These are phyloP conservation scores for Epsilonema sp. DNA, from an alignment of 2,888 invertebrate genomes.

Conservation along the genomic window DNA sequence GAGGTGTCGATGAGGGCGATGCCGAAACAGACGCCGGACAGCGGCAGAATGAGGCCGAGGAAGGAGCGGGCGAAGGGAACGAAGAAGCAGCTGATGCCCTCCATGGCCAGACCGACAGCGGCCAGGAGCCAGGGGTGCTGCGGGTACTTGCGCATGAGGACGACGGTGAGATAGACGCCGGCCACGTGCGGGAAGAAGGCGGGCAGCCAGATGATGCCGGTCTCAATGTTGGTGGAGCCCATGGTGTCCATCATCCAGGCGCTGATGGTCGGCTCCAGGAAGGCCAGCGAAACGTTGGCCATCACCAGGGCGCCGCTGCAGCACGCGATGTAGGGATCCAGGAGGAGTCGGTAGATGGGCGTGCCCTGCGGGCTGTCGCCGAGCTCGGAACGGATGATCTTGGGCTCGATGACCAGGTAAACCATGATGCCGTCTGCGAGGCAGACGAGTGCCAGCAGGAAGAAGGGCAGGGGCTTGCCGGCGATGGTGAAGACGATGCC, in stretches of 20 bases:
- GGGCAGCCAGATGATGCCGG: constrained; percentile 96
- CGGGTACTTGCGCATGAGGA: constrained; percentile 75
- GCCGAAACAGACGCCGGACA: constrained; percentile 90
- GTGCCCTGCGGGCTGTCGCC: constrained; percentile 12
- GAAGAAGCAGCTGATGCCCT: constrained; percentile 59
- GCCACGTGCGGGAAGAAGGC: constrained; percentile 96
- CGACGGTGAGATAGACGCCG: constrained; percentile 85
- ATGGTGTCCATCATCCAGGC: constrained; percentile 93
- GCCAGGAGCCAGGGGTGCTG: constrained; percentile 94
- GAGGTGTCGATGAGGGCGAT: constrained; percentile 44
- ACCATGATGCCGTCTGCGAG: constrained; percentile 80
- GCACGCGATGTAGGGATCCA: constrained; percentile 88
- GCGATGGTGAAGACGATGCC: constrained; percentile 75
- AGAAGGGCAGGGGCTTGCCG: constrained; percentile 90
- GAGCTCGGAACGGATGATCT: background rate
- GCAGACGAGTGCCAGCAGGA: constrained; percentile 79
- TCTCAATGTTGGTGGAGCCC: constrained; percentile 30
- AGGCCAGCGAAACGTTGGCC: constrained; percentile 96
- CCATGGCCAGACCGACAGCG: constrained; percentile 70
- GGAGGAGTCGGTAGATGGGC: constrained; percentile 75
- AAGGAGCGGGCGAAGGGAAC: constrained; percentile 47
- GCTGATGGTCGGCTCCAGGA: constrained; percentile 93
- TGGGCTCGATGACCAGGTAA: constrained; percentile 74
- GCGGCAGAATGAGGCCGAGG: constrained; percentile 79
- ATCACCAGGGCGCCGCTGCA: constrained; percentile 94